Percentiles rank a stretch among this genome's conserved stretches.
These are phyloP conservation scores for Pissodes strobi DNA, from an alignment of 1,140 invertebrate genomes.

Conservation along the genomic window DNA sequence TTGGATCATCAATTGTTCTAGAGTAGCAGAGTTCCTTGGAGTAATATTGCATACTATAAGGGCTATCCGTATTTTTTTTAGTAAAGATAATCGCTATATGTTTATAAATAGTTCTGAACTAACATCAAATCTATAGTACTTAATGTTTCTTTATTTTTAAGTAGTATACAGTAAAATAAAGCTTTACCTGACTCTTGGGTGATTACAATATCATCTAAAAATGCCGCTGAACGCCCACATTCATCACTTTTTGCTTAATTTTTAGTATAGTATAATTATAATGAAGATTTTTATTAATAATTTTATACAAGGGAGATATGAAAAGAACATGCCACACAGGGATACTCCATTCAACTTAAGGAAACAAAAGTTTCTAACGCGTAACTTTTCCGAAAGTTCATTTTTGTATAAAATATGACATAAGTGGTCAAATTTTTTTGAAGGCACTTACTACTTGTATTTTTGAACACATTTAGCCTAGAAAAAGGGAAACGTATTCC, in stretches of 20 bases:
- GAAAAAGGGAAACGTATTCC: conserved; percentile 42
- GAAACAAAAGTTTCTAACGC: conserved; percentile 1
- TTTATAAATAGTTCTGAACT: conserved; percentile 51
- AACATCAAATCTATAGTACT: conserved; percentile 52
- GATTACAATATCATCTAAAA: conserved; percentile 46
- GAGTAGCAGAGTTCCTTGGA: conserved; percentile 51
- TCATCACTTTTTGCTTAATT: conserved; percentile 47
- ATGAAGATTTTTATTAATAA: conserved; percentile 26
- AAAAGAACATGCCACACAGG: conserved; percentile 56
- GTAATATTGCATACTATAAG: conserved; percentile 54
- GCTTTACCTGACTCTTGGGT: conserved; percentile 51
- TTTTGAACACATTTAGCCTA: conserved; percentile 58
- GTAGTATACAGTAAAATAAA: conserved; percentile 56
- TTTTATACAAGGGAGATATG: conserved; percentile 53
- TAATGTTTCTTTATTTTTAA: conserved; percentile 46
- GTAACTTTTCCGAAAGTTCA: conserved; percentile 45
- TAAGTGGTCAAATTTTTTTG: conserved; percentile 54
- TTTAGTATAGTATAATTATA: conserved; percentile 44
- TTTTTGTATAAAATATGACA: conserved; percentile 55
- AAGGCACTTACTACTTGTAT: conserved; percentile 56
- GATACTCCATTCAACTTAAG: conserved; percentile 51
- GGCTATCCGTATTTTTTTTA: conserved; percentile 48
- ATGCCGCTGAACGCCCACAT: too few species aligned
- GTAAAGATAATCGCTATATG: conserved; percentile 50
- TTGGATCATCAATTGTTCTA: conserved; percentile 41